These are phyloP conservation scores for Sebastes steindachneri DNA, from an alignment of 2,797 vertebrate species.

Conservation along the genomic window DNA sequence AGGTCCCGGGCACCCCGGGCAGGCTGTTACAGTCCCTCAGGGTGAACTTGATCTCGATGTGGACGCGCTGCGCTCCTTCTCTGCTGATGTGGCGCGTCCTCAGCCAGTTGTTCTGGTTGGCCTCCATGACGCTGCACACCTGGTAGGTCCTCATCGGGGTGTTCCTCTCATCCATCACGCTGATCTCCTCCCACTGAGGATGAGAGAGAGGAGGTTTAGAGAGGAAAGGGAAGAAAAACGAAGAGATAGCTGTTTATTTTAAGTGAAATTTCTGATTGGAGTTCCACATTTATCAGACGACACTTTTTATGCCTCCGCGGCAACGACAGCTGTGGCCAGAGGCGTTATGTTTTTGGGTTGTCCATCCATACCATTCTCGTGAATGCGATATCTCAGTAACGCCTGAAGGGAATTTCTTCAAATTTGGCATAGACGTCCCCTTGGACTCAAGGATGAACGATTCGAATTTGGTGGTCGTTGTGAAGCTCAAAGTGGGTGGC, in stretches of 20 bases:
- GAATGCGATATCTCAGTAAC: too few species aligned
- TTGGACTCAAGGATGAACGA: neutral
- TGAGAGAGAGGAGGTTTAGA: conserved; percentile 5
- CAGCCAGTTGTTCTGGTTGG: conserved; percentile 91
- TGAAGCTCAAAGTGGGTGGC: too few species aligned
- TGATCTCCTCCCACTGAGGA: conserved; percentile 90
- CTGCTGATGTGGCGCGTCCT: conserved; percentile 86
- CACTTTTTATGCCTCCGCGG: neutral
- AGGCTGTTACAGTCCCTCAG: conserved; percentile 89
- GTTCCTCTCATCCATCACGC: conserved; percentile 89
- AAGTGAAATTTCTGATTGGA: neutral
- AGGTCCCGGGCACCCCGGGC: conserved; percentile 87
- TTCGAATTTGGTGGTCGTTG: neutral
- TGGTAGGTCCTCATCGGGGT: conserved; percentile 89
- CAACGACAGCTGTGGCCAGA: too few species aligned
- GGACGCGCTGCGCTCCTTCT: conserved; percentile 86
- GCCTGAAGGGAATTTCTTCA: too few species aligned
- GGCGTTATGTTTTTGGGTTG: too few species aligned
- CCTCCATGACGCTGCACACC: conserved; percentile 89
- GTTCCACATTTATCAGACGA: neutral
- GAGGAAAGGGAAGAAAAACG: neutral
- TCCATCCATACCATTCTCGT: rapidly evolving
- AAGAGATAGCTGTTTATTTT: neutral
- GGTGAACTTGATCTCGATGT: conserved; percentile 90
- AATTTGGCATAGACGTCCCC: neutral